These are phyloP conservation scores for Himalopsyche phryganea DNA, from an alignment of 1,140 invertebrate species.

Conservation along the genomic window DNA sequence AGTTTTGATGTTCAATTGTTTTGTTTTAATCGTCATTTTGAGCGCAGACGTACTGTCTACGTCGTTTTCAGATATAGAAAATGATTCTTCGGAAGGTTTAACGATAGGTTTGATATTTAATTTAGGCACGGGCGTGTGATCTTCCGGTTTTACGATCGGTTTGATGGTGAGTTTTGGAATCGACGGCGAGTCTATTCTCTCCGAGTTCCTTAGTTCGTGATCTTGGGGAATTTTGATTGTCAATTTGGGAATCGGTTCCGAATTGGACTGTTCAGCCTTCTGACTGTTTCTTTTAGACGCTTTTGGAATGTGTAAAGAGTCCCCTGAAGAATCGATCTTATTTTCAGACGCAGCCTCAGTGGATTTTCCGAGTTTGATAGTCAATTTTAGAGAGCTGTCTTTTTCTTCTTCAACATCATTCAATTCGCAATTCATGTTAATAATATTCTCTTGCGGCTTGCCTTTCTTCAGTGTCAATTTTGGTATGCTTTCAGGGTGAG, in stretches of 20 bases:
- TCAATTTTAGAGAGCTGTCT: slow-evolving; percentile 21
- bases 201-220: background rate
- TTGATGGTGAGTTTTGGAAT: slow-evolving; percentile 5
- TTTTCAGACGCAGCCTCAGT: slow-evolving; percentile 7
- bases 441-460: slow-evolving; percentile 35
- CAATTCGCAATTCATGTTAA: slow-evolving; percentile 1
- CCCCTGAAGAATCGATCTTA: slow-evolving; percentile 6
- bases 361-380: slow-evolving; percentile 22
- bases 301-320: slow-evolving; percentile 40
- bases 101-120: slow-evolving; percentile 26
- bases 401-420: slow-evolving; percentile 11
- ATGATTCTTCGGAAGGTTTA: slow-evolving; percentile 38
- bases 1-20: background rate
- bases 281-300: slow-evolving; percentile 45
- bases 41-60: slow-evolving; percentile 28
- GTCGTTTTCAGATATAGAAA: slow-evolving; percentile 3
- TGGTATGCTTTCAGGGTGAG: slow-evolving; percentile 35
- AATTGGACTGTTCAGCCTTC: slow-evolving; percentile 37
- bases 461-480: slow-evolving; percentile 51
- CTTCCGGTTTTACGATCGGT: slow-evolving; percentile 38
- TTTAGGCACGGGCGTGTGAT: slow-evolving; percentile 19
- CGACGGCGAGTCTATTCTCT: background rate
- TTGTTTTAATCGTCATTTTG: slow-evolving; percentile 10
- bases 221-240: slow-evolving; percentile 1
- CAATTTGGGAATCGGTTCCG: background rate